Conservation (phyloP, 2,797 vertebrate species). For the Pteronotus mesoamericanus region DNA sequence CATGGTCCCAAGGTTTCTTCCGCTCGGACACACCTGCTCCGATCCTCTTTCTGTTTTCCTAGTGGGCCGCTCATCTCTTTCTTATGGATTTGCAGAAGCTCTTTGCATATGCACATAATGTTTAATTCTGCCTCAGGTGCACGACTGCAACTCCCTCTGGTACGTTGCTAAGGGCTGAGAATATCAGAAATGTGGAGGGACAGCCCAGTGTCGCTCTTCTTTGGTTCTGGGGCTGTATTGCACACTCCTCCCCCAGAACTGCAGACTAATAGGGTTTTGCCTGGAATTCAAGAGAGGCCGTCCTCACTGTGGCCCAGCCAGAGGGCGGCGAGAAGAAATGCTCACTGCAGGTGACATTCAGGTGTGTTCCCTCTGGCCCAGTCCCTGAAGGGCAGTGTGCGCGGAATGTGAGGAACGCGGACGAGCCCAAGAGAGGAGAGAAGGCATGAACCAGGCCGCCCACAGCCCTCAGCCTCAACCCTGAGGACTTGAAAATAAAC, state of each 20-base stretch:
- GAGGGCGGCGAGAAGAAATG: too few relatives aligned
- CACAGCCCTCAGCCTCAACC: background rate
- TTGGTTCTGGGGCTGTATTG: background rate
- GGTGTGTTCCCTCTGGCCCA: background rate
- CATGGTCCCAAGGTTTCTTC: background rate
- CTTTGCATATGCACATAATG: background rate
- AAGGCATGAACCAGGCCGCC: background rate
- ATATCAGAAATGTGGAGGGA: background rate
- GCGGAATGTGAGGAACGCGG: background rate
- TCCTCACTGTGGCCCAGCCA: background rate
- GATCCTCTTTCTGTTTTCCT: background rate
- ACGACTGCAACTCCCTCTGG: background rate
- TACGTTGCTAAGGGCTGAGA: background rate
- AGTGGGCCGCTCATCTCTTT: background rate
- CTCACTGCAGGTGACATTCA: background rate
- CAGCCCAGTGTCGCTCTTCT: background rate
- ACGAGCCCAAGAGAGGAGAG: background rate
- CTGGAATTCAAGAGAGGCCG: background rate
- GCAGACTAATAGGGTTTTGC: background rate
- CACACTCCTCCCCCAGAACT: background rate
- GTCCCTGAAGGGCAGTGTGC: background rate
- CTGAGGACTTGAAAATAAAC: background rate
- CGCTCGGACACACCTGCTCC: background rate
- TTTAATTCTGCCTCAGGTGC: too few relatives aligned
- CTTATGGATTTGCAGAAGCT: background rate